phyloP scores from a whole-genome alignment of 2,797 vertebrate species.

The Propithecus deckenii region DNA sequence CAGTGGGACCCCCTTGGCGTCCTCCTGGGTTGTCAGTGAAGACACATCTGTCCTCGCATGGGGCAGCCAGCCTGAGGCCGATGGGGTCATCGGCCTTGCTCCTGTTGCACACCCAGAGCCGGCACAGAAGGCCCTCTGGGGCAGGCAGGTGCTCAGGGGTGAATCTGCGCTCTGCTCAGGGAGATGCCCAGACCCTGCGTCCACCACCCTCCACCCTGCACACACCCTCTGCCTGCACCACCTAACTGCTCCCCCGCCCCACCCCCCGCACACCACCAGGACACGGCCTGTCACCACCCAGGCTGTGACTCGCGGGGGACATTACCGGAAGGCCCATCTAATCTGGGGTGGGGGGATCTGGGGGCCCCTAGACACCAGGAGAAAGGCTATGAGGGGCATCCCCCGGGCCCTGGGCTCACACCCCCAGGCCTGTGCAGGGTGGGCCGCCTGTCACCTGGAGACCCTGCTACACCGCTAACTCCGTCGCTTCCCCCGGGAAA shows the following conservation, averaged over 20 bases:
- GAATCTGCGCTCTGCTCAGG: not conserved
- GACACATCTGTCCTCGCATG: not conserved
- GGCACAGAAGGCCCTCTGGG: rapidly evolving
- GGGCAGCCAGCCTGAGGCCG: not conserved
- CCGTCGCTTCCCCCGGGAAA: not conserved
- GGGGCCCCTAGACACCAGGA: not conserved
- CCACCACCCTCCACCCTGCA: not conserved
- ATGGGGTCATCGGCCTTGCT: not conserved
- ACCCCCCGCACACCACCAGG: not conserved
- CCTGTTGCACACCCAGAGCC: not conserved
- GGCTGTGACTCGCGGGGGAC: not conserved
- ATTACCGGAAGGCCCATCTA: not conserved
- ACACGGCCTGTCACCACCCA: not conserved
- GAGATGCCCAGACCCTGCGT: not conserved
- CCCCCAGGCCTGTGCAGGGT: not conserved
- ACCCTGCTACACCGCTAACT: not conserved
- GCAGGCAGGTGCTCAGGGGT: not conserved
- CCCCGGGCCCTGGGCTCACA: not conserved
- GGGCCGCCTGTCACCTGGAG: not conserved
- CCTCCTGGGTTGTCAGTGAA: not conserved
- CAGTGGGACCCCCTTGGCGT: not conserved
- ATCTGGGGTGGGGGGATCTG: not conserved
- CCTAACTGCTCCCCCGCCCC: not conserved
- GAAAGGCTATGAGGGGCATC: not conserved
- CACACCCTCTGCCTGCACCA: not conserved